Base-by-base conservation (phyloP, 2,888 invertebrate genomes). In the Drosophila nigritarsus region DNA sequence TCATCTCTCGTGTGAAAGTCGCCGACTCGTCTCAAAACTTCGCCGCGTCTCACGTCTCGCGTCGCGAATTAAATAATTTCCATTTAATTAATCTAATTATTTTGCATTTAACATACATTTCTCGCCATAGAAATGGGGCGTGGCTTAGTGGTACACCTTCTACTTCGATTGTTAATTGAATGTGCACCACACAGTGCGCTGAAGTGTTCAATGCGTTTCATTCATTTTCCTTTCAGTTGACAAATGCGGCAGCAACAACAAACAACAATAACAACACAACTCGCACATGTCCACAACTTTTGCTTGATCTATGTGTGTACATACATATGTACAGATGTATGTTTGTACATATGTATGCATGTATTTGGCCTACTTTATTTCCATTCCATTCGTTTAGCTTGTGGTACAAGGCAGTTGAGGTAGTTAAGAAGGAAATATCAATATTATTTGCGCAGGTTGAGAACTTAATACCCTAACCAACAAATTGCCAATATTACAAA, bases 191-290 rank as follows among this genome's bases (percentile, higher is more conserved):
- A 78, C 67, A 64, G 65, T n/a, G 29, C 48, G 48, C 6, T 2
- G 34, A 24, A 6, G 53, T 66, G 73, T 76, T 72, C 83, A 88
- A 65, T 76, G 83, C 67, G 77, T 90, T 87, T 83, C 66, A 80
- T 75, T 88, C 76, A 82, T 89, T 89, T 85, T 88, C 86, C 87
- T 86, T 90, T 83, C 77, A 80, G 87, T 90, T 85, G 84, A 90
- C 90, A 85, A 90, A 90, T 89, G 88, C 82, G 88, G 71, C 90
- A 79, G 69, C 65, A 64, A 53, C 67, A 74, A 64, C 61, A 63
- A 54, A 72, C 6, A 29, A 29, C 50, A 50, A 27, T 27, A 49
- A 29, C 29, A 40, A 55, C 49, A 56, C 60, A 56, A 6, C 64
- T 63, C 58, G 53, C 78, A 79, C 70, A 77, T 79, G 63, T 71